A percentile compares a stretch with the other conserved stretches of the same genome.
Evolutionary conservation across 2,797 vertebrate genomes (phyloP).

Genomic region (Melanotaenia trifasciata): DNA sequence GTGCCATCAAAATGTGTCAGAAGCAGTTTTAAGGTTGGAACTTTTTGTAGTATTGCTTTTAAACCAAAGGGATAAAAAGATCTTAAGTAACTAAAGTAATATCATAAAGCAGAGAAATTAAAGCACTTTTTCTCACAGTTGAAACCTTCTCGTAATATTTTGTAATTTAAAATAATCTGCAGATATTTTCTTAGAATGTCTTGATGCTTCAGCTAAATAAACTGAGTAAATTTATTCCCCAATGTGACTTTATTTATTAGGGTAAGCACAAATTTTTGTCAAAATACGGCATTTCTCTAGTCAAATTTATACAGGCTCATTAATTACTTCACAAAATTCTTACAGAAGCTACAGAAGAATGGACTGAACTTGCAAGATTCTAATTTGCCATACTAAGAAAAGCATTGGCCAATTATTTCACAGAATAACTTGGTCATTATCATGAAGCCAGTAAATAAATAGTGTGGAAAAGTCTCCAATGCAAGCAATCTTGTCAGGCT

Average conservation of each 20-base stretch:
- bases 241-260: background rate
- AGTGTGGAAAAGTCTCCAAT: background rate
- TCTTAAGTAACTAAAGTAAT: too few species aligned
- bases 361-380: background rate
- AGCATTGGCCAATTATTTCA: background rate
- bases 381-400: background rate
- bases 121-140: too few species aligned
- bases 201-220: background rate
- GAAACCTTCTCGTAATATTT: too few species aligned
- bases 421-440: background rate
- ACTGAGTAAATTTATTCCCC: background rate
- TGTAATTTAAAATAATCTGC: too few species aligned
- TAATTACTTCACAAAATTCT: background rate
- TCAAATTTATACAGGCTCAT: background rate
- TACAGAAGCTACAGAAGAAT: background rate
- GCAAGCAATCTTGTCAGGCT: background rate
- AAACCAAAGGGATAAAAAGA: too few species aligned
- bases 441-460: background rate
- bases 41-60: too few species aligned
- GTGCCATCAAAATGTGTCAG: too few species aligned
- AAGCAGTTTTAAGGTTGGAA: too few species aligned
- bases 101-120: too few species aligned
- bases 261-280: background rate
- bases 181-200: background rate
- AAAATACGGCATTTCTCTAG: background rate